Evolutionary conservation across 2,113 vertebrate species (phyloP), one percentile per base, ranked within the genome.

Genomic region (Labrus mixtus): DNA sequence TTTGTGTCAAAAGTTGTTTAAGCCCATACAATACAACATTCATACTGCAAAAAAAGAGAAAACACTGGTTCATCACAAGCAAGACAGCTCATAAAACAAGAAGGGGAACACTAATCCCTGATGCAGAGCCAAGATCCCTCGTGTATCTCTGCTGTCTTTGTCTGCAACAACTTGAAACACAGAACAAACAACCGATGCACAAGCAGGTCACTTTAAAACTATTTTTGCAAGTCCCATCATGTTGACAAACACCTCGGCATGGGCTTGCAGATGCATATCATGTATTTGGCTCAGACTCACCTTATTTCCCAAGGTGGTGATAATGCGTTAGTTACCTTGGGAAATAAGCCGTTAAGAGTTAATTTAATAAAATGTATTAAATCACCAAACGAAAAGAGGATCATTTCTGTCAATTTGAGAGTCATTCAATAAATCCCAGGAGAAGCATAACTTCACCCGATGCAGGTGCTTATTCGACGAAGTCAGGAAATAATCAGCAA

Each of bases 261-360:
- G 45, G 60, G 23, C 39, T 3, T 70, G 15, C 48, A 63, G 78
- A 83, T n/a, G 8, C 25, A 68, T 54, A 59, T 37, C 10, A 7
- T 20, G 64, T 56, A 51, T 50, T 76, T 66, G 23, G 64, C 43
- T 75, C 50, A 17, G n/a, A 8, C 66, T 68, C 69, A 41, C 55
- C 70, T 83, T 78, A 78, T 81, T 72, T 85, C 65, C 73, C 73
- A 64, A 9, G 3, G 39, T 4, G 36, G 63, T 33, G 55, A 75
- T 73, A 80, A 73, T 41, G n/a, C 6, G 39, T 54, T 68, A 15
- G 48, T 81, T 62, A 45, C 22, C 77, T 46, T 63, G 39, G 73
- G 22, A 71, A 78, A 81, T 87, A 68, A 72, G 51, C 48, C 1
- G 59, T 76, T 82, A 58, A 33, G 66, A 29, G 68, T 58, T 77